phyloP scores from a whole-genome alignment of 1,140 invertebrate genomes.

The Pseudobourletiella spinata region DNA sequence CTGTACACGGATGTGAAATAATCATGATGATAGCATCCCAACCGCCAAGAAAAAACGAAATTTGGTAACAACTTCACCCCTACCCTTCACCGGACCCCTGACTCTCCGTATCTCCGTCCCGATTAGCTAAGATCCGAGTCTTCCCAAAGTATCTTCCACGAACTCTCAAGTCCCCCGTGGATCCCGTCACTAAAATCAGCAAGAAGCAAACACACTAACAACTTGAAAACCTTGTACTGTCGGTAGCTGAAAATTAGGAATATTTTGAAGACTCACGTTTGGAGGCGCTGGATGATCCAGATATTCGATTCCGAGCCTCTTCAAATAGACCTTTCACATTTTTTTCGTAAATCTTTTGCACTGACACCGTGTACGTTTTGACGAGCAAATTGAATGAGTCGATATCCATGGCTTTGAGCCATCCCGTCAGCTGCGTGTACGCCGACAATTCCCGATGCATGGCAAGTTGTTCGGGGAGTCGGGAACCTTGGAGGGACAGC shows the following conservation, averaged over 20 bases:
- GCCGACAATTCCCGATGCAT: slow-evolving; percentile 73
- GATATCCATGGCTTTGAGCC: slow-evolving; percentile 74
- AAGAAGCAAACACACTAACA: neutral
- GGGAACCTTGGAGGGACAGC: slow-evolving; percentile 49
- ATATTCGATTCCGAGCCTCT: slow-evolving; percentile 51
- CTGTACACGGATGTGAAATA: slow-evolving; percentile 6
- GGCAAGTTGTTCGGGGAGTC: slow-evolving; percentile 61
- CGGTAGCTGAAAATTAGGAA: neutral
- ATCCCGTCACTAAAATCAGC: slow-evolving; percentile 23
- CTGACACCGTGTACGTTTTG: slow-evolving; percentile 65
- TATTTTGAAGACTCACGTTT: neutral
- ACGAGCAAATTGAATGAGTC: slow-evolving; percentile 68
- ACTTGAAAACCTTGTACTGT: neutral
- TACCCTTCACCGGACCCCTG: slow-evolving; percentile 36
- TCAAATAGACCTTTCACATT: slow-evolving; percentile 73
- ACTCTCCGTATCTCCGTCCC: slow-evolving; percentile 34
- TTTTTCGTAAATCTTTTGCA: slow-evolving; percentile 74
- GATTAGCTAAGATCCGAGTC: slow-evolving; percentile 32
- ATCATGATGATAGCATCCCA: too few species aligned
- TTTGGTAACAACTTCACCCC: too few species aligned
- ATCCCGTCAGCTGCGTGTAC: slow-evolving; percentile 83
- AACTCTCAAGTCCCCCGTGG: slow-evolving; percentile 24
- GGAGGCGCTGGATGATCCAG: slow-evolving; percentile 14
- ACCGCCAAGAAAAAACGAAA: too few species aligned
- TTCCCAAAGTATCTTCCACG: slow-evolving; percentile 31